Conservation (phyloP, 2,797 vertebrate species). For the Gambusia yucatana region DNA sequence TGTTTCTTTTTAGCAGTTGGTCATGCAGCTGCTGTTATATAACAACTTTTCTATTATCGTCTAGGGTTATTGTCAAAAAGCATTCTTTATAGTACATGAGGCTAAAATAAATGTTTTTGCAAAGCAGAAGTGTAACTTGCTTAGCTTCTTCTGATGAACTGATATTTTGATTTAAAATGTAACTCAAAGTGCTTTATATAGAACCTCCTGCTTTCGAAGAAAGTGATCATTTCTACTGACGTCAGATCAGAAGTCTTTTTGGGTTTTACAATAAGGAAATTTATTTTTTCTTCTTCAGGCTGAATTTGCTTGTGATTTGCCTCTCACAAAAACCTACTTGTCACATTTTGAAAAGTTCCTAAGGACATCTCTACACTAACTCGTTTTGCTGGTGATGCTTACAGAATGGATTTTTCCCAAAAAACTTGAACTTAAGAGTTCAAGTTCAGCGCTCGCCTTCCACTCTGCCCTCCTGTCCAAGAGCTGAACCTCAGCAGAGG, state of each 20-base stretch:
- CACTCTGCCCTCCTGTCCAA: constrained; percentile 29
- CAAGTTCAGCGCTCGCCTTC: constrained; percentile 24
- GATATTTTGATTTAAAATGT: neutral
- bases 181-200: neutral
- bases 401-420: constrained; percentile 1
- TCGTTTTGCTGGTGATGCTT: neutral
- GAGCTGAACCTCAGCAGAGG: constrained; percentile 32
- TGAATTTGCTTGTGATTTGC: neutral
- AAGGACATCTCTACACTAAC: neutral
- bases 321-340: neutral
- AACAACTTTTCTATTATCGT: neutral
- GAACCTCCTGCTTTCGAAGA: neutral
- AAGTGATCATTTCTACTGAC: neutral
- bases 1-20: neutral
- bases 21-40: neutral
- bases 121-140: neutral
- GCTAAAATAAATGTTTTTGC: neutral
- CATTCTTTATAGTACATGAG: neutral
- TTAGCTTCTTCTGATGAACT: neutral
- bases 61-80: neutral
- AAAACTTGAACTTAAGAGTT: constrained; percentile 11
- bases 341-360: neutral
- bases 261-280: neutral
- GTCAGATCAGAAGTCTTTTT: neutral
- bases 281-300: neutral